phyloP scores from a whole-genome alignment of 1,140 invertebrate species.

The Odontomachus brunneus region DNA sequence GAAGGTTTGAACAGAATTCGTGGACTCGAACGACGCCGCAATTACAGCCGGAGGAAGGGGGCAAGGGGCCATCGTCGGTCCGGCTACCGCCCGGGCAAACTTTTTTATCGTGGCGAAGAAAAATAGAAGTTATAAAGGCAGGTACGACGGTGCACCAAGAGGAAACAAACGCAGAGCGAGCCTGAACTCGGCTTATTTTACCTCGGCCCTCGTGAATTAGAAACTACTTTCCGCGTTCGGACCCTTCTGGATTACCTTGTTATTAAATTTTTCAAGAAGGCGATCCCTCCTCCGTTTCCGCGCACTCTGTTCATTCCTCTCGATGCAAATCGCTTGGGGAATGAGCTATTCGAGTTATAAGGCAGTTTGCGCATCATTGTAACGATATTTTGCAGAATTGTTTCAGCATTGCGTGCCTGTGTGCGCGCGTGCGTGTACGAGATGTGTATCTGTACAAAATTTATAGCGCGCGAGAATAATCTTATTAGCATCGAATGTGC shows the following conservation, averaged over 20 bases:
- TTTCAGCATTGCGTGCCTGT: not conserved
- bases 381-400: constrained; percentile 9
- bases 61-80: constrained; percentile 13
- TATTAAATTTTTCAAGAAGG: constrained; percentile 54
- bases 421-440: not conserved
- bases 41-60: constrained; percentile 8
- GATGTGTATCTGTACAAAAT: not conserved
- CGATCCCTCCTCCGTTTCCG: not conserved
- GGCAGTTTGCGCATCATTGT: constrained; percentile 31
- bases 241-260: constrained; percentile 49
- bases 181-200: constrained; percentile 42
- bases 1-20: not conserved
- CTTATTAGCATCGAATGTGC: not conserved
- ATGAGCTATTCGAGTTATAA: constrained; percentile 7
- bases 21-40: constrained; percentile 34
- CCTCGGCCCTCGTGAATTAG: constrained; percentile 43
- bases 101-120: constrained; percentile 47
- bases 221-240: constrained; percentile 45
- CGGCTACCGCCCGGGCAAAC: constrained; percentile 12
- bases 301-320: constrained; percentile 19
- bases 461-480: not conserved
- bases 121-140: constrained; percentile 52
- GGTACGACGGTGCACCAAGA: no score
- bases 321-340: constrained; percentile 35
- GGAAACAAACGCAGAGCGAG: constrained; percentile 31